Evolutionary conservation across 2,888 invertebrate species (phyloP), one percentile per base, ranked within the genome.

Genomic region (Sturmia bella): DNA sequence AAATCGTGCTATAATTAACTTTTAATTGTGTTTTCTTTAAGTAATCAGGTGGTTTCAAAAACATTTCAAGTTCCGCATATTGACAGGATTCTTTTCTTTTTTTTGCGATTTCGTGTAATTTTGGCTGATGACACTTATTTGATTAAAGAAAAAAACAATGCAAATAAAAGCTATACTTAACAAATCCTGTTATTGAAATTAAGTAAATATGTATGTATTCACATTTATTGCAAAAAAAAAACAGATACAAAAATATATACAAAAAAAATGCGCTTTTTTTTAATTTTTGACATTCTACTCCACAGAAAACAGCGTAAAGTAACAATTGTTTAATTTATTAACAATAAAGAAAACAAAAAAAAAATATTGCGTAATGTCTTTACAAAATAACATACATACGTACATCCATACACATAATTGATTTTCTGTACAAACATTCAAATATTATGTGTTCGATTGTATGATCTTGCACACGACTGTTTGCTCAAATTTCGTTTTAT

Each of bases 251-350:
- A 56, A n/a, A 56, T 6, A 32, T 32, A 32, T 0, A 24, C 3
- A 32, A 32, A 57, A 48, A 19, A 43, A 68, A 57, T n/a, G 32
- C 6, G 4, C 9, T 32, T 32, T 32, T 32, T 70, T 48, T 56
- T 57, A 7, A 21, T 45, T 21, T 45, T 69, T 45, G 45, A 17
- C 45, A 57, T 69, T 69, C 32, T 57, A 69, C 43, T 37, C 56
- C 5, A 32, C 1, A 32, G 41, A 56, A 41, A 54, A 19, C 13
- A 32, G 19, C 13, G 17, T 52, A 54, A 68, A 56, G 3, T 66
- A 57, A 57, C 66, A 66, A 73, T 39, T 66, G 48, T 48, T 45
- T 64, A 56, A 61, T 64, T 66, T 64, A 39, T 57, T 48, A 64
- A 27, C 39, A 50, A 66, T 56, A 59, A 45, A 57, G 32, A 32